Evolutionary conservation across 2,888 invertebrate genomes (phyloP).

Genomic region (Ornithoptera alexandrae): DNA sequence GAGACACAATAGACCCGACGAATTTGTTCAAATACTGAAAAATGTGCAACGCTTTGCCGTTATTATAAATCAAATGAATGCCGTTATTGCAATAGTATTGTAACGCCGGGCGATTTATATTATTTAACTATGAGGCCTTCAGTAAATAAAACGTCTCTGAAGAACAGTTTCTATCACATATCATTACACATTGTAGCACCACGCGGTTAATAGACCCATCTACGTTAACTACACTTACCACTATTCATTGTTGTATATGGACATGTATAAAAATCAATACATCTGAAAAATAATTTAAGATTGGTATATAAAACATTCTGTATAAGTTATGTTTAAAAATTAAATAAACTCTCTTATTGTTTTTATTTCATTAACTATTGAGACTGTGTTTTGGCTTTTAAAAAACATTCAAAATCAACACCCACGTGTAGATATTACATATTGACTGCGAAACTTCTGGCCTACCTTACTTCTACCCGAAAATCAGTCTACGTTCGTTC

Average conservation of each 20-base stretch:
- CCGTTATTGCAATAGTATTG: conserved; percentile 55
- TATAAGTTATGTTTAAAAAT: conserved; percentile 76
- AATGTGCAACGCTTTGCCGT: conserved; percentile 47
- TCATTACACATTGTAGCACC: conserved; percentile 79
- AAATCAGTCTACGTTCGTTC: conserved; percentile 76
- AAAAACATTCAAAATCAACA: conserved; percentile 65
- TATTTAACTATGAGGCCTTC: conserved; percentile 74
- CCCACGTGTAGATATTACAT: conserved; percentile 61
- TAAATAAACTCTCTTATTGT: conserved; percentile 78
- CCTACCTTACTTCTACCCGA: conserved; percentile 75
- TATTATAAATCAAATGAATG: conserved; percentile 70
- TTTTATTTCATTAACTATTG: conserved; percentile 71
- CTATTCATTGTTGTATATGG: conserved; percentile 77
- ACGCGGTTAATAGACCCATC: conserved; percentile 79
- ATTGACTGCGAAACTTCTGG: conserved; percentile 71
- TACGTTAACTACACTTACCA: conserved; percentile 73
- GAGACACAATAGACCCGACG: conserved; percentile 57
- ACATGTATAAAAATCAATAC: conserved; percentile 78
- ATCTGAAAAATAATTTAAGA: conserved; percentile 79
- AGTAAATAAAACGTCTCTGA: conserved; percentile 79
- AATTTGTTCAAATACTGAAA: conserved; percentile 48
- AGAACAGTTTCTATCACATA: conserved; percentile 79
- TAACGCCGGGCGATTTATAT: conserved; percentile 65
- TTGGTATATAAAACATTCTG: conserved; percentile 77
- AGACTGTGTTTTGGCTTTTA: conserved; percentile 72